Base-by-base conservation (phyloP, 2,797 vertebrate genomes). In the Clarias laeviceps region DNA sequence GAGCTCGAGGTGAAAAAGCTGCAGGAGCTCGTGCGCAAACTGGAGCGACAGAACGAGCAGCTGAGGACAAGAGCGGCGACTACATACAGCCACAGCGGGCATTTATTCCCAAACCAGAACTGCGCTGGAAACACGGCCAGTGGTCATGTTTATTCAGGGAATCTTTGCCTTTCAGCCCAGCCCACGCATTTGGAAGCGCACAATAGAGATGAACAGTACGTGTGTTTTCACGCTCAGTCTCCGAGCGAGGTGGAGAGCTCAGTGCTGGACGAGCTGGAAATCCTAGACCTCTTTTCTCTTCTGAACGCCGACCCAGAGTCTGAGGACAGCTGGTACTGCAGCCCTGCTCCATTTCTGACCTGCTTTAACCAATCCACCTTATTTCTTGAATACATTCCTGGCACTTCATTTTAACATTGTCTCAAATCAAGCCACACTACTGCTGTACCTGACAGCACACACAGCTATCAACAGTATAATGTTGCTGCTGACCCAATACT, bases 1-100 rank as follows among this genome's bases (percentile, higher is more conserved):
- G 97, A 99, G 95, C 95, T 98, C 92, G 98, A 99, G 95, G 97
- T 99, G 94, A 93, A 97, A 88, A 98, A 99, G 96, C 97, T 99
- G 34, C 97, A 99, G 93, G 97, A 99, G 91, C 92, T 99, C 89
- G 97, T 99, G 85, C 95, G 97, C 85, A 97, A 97, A 93, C 91
- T 99, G 94, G 97, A 99, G 93, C 96, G 94, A 90, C 97, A 99
- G 84, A 99, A 98, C 92, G 97, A 98, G 91, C 97, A 98, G 95
- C 94, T 99, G 88, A 94, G 97, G 90, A 98, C 93, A 69, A 90
- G 96, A 83, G 97, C 97, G 57, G 95, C 96, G 82, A 95, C 95
- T 92, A 93, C 96, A 89, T 90, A 96, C 88, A 87, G 91, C 70
- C 84, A 88, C 88, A 93, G 94, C 90, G 94, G 94, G 78, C 94